These are phyloP conservation scores for Dyspetes luteomarginatus DNA, from an alignment of 2,888 invertebrate species.

Conservation along the genomic window DNA sequence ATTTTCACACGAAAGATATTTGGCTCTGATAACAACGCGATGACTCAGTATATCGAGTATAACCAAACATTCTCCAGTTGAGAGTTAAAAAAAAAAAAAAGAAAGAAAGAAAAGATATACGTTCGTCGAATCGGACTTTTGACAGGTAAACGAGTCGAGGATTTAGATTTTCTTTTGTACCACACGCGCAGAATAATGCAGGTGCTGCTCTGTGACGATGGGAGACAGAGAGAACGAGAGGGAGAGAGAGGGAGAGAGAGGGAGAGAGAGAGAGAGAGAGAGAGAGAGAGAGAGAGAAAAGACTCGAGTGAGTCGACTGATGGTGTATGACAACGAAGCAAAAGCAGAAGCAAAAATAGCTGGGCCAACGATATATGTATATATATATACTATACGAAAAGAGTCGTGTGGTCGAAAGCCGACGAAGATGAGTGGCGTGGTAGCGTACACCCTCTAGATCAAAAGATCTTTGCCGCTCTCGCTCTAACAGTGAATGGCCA, in stretches of 20 bases:
- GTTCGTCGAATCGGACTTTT: slow-evolving; percentile 52
- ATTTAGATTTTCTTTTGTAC: slow-evolving; percentile 50
- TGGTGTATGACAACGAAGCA: slow-evolving; percentile 42
- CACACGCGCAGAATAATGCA: slow-evolving; percentile 55
- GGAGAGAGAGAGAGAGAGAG: neutral
- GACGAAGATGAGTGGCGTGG: slow-evolving; percentile 60
- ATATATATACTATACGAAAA: neutral
- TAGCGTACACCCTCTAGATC: slow-evolving; percentile 57
- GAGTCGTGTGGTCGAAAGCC: slow-evolving; percentile 47
- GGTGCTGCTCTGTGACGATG: slow-evolving; percentile 13
- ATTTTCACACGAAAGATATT: no score
- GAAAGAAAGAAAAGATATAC: neutral
- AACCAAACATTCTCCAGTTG: neutral
- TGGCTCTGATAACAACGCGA: no score
- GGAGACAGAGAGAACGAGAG: slow-evolving; percentile 2
- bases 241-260: slow-evolving; percentile 15
- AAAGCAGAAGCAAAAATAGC: slow-evolving; percentile 50
- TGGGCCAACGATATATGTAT: slow-evolving; percentile 7
- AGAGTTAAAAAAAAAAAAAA: slow-evolving; percentile 10
- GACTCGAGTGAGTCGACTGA: slow-evolving; percentile 52
- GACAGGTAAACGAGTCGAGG: slow-evolving; percentile 56
- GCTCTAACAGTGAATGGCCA: slow-evolving; percentile 34
- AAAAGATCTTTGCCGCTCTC: slow-evolving; percentile 59
- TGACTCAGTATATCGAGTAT: no score
- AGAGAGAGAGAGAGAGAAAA: slow-evolving; percentile 10